Base-by-base conservation (phyloP, 2,797 vertebrate species). In the Spinibarbus caldwelli region DNA sequence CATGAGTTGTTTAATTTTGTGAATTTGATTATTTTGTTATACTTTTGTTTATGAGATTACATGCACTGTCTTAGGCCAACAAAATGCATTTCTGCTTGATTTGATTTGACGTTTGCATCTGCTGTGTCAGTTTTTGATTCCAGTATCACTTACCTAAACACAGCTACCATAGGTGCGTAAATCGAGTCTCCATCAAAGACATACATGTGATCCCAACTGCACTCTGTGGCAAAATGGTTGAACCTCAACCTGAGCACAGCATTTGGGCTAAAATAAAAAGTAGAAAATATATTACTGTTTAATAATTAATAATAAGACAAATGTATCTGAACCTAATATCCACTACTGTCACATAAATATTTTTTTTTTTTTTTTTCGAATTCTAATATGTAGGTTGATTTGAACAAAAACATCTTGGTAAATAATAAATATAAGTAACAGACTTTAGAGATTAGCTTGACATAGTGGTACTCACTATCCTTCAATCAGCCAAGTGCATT, bases 151-250 rank as follows among this genome's bases (percentile, higher is more conserved):
- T 89, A 99, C 98, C 98, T 99, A 92, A 99, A 98, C 49, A 99
- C 98, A 86, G 98, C 98, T 86, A 99, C 97, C 93, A 99, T 95
- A 78, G 98, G 97, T 85, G 98, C 97, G 83, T 98, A 99, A 90
- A 99, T 95, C 0, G 98, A 96, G 90, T 97, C 96, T 89, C 96
- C 96, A 87, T 97, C 96, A 80, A 96, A 97, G 77, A 97, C 94
- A 89, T 97, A 97, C 96, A 97, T 95, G 88, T 97, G 96, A 92
- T 97, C 96, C 96, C 96, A 97, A 96, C 96, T 95, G 91, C 98
- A 99, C 92, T 99, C 98, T 80, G 98, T 99, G 80, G 98, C 98
- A 93, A 99, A 99, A 94, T 99, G 98, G 95, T 98, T 99, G 91
- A 99, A 99, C 91, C 98, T 96, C 88, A 99, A 95, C 92, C 98